Conservation (phyloP, 2,888 invertebrate species). For the Biston betularia region DNA sequence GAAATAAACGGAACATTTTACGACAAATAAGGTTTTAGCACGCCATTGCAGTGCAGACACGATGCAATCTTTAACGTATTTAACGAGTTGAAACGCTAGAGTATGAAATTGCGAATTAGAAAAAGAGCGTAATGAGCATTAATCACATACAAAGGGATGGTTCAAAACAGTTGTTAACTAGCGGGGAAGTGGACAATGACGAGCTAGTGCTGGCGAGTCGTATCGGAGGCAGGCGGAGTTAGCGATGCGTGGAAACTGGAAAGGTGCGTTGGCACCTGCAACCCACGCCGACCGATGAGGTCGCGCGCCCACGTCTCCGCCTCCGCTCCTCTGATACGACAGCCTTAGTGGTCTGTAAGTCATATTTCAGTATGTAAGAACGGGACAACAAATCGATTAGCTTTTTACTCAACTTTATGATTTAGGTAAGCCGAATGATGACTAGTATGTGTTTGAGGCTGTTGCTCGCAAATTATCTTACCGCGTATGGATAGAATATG, state of each 20-base stretch:
- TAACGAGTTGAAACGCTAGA: slow-evolving; percentile 29
- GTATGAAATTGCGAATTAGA: slow-evolving; percentile 30
- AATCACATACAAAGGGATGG: slow-evolving; percentile 56
- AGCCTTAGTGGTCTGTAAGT: slow-evolving; percentile 35
- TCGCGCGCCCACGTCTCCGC: slow-evolving; percentile 70
- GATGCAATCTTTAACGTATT: slow-evolving; percentile 33
- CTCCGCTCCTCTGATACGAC: slow-evolving; percentile 49
- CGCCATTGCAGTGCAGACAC: slow-evolving; percentile 23
- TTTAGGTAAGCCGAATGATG: slow-evolving; percentile 32
- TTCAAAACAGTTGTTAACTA: slow-evolving; percentile 13
- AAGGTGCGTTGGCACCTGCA: slow-evolving; percentile 82
- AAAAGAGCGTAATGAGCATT: slow-evolving; percentile 44
- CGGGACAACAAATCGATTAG: slow-evolving; percentile 43
- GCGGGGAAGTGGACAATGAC: slow-evolving; percentile 54
- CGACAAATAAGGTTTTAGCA: slow-evolving; percentile 39
- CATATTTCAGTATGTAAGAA: slow-evolving; percentile 39
- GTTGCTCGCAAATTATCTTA: neutral
- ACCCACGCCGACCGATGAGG: slow-evolving; percentile 75
- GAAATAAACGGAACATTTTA: slow-evolving; percentile 27
- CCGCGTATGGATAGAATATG: neutral
- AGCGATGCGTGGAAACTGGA: slow-evolving; percentile 70
- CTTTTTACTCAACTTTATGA: slow-evolving; percentile 46
- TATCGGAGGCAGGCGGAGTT: slow-evolving; percentile 51
- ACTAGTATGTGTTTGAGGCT: slow-evolving; percentile 27
- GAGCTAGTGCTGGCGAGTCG: slow-evolving; percentile 55